These are phyloP conservation scores for Furnarius figulus DNA, from an alignment of 2,113 vertebrate species.

Conservation along the genomic window DNA sequence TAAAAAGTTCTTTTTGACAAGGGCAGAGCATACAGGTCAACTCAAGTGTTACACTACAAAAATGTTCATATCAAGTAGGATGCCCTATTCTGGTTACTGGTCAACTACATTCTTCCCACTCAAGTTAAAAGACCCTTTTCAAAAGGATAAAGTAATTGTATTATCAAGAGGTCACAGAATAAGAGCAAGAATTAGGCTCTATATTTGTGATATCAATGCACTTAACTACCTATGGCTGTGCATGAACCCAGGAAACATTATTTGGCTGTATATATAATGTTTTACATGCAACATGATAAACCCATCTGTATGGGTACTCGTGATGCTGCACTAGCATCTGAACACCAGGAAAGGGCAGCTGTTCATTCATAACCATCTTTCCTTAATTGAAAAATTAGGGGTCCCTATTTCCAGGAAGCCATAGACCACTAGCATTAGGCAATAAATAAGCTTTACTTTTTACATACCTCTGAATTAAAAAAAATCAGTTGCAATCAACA, in stretches of 20 bases:
- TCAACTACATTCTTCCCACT: not conserved
- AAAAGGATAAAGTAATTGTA: not conserved
- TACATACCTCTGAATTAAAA: constrained; percentile 1
- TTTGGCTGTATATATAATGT: not conserved
- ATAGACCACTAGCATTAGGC: not conserved
- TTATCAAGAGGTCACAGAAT: not conserved
- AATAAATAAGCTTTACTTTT: constrained; percentile 5
- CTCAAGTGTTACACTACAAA: not conserved
- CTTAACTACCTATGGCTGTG: not conserved
- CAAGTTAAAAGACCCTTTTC: not conserved
- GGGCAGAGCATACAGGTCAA: not conserved
- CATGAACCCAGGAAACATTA: not conserved
- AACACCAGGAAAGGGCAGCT: not conserved
- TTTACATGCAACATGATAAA: not conserved
- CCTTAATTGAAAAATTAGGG: not conserved
- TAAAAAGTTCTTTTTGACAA: not conserved
- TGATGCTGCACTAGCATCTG: not conserved
- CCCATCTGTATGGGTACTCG: not conserved
- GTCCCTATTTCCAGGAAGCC: not conserved
- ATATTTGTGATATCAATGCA: not conserved
- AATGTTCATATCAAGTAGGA: not conserved
- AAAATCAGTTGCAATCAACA: constrained; percentile 23
- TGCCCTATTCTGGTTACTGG: not conserved
- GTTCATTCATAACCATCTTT: not conserved
- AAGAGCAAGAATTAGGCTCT: not conserved